Evolutionary conservation across 2,888 invertebrate species (phyloP), one percentile per base, ranked within the genome.

Genomic region (Argyresthia albistria): DNA sequence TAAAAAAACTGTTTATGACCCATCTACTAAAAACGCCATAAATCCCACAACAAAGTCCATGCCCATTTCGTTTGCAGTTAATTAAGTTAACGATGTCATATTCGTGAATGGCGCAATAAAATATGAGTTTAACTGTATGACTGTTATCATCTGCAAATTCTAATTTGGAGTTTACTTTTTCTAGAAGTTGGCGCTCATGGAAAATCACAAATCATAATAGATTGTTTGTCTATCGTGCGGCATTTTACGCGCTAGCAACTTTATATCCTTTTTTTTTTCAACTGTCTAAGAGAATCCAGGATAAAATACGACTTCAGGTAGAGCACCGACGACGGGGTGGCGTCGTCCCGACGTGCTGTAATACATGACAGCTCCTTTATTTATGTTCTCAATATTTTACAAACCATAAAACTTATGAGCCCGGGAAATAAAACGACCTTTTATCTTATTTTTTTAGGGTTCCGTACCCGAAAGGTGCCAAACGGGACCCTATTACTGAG

Each of bases 361-460:
- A 81, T 76, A 83, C 80, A 78, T 68, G 84, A 82, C 82, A 80
- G 75, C 70, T 64, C 65, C 70, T 68, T 84, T 84, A 84, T 84
- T 84, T 84, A 84, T 83, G 75, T 70, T 75, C 78, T 73, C 81
- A 81, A 84, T 83, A 84, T 84, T 83, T 84, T 79, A 84, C 82
- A 83, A 83, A 79, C 80, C 83, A 81, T 83, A 83, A 84, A 83
- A 83, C 79, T 82, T 80, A 69, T 67, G 67, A 66, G 73, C 68
- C 73, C 73, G 73, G 74, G 76, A 80, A 82, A 80, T 76, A 78
- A 76, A 71, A 70, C 36, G 79, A 78, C 72, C 76, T 76, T 83
- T 82, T 80, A 81, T 75, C 79, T 76, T 80, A 80, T 72, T 72
- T 67, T 71, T 66, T 59, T 14, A 48, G 36, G 36, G 7, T 36